Evolutionary conservation across 2,113 vertebrate species (phyloP).

Genomic region (Apeltes quadracus): DNA sequence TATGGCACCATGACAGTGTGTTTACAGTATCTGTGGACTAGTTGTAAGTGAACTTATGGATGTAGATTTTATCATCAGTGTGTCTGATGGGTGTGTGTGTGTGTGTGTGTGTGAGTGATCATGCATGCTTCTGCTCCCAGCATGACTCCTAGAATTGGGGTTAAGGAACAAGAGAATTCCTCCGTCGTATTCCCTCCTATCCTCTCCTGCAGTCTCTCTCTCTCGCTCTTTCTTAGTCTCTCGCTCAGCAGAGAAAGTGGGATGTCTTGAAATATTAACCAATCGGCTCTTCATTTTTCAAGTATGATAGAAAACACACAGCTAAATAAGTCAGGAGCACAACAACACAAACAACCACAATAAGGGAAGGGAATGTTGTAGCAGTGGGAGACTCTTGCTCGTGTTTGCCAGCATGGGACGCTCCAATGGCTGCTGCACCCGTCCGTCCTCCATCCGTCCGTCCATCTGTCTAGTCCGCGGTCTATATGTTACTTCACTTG

Average conservation of each 20-base stretch:
- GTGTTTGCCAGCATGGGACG: conserved; percentile 19
- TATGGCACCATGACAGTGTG: neutral
- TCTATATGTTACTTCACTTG: conserved; percentile 1
- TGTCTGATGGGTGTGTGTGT: conserved; percentile 18
- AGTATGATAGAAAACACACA: conserved; percentile 79
- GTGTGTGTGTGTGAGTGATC: conserved; percentile 45
- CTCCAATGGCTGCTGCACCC: neutral
- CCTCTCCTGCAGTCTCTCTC: conserved; percentile 42
- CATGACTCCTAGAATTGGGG: conserved; percentile 73
- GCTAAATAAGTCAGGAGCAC: conserved; percentile 80
- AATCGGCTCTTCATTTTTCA: conserved; percentile 79
- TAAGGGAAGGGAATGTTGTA: conserved; percentile 32
- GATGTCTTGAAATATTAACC: conserved; percentile 81
- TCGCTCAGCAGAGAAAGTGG: conserved; percentile 52
- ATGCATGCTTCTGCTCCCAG: conserved; percentile 66
- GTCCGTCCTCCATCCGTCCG: neutral
- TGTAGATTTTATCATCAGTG: conserved; percentile 18
- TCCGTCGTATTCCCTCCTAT: conserved; percentile 63
- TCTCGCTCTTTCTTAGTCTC: neutral
- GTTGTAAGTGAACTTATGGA: conserved; percentile 30
- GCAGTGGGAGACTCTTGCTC: neutral
- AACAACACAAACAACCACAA: conserved; percentile 69
- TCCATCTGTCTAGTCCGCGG: neutral
- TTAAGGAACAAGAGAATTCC: conserved; percentile 80
- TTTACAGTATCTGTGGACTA: conserved; percentile 4